Percentiles rank a stretch among this genome's conserved stretches.
Conservation (phyloP, 2,888 invertebrate species). For the Eupithecia dodoneata region DNA sequence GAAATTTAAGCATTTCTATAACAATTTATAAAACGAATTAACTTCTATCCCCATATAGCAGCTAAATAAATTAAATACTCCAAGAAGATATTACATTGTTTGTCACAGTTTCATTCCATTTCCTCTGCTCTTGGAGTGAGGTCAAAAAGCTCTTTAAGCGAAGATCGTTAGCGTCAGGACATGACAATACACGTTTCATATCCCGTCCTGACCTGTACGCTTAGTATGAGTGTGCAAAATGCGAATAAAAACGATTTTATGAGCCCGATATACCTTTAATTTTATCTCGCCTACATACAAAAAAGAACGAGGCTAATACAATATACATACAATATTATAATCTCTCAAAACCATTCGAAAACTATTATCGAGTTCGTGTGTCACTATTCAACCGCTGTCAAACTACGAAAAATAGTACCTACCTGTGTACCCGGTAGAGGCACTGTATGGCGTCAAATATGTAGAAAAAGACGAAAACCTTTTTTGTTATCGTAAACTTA, state of each 20-base stretch:
- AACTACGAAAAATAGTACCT: not conserved
- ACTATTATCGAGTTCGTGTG: not conserved
- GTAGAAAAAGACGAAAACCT: not conserved
- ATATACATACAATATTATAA: no score
- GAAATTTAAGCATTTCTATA: no score
- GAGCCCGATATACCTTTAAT: not conserved
- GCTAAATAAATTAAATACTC: conserved; percentile 5
- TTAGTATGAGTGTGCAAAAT: not conserved
- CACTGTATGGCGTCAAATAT: not conserved
- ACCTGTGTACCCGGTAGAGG: not conserved
- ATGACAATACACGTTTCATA: conserved; percentile 66
- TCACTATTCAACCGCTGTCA: not conserved
- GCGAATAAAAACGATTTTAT: not conserved
- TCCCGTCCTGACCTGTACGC: conserved; percentile 52
- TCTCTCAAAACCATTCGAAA: not conserved
- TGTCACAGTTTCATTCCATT: conserved; percentile 37
- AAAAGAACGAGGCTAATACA: not conserved
- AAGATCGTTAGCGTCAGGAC: conserved; percentile 49
- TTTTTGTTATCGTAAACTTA: not conserved
- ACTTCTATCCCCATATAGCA: not conserved
- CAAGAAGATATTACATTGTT: conserved; percentile 29
- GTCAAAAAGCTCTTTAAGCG: conserved; percentile 45
- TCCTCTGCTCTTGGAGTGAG: conserved; percentile 34
- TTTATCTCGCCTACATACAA: not conserved
- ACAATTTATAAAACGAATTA: not conserved